phyloP scores from a whole-genome alignment of 2,113 vertebrate genomes.

The Nannobrachium achirus region DNA sequence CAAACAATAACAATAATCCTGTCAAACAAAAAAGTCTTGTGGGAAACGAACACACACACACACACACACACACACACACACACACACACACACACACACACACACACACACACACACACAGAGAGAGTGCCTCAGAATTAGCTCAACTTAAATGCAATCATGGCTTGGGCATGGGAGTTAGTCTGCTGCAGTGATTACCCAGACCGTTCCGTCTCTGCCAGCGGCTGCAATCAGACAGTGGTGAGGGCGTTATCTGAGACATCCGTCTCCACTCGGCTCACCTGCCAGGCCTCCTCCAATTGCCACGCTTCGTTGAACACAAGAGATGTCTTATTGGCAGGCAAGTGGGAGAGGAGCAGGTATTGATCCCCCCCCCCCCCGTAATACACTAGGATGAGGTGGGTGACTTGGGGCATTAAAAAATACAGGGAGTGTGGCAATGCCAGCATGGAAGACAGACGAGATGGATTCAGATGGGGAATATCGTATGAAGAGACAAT shows the following conservation, averaged over 20 bases:
- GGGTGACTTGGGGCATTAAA: conserved; percentile 40
- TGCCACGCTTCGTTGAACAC: conserved; percentile 36
- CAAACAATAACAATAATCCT: no score
- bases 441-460: conserved; percentile 8
- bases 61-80: no score
- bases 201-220: conserved; percentile 31
- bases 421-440: not conserved
- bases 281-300: conserved; percentile 15
- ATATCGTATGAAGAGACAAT: conserved; percentile 25
- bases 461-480: conserved; percentile 2
- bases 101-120: not conserved
- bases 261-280: conserved; percentile 39
- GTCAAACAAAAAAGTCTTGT: no score
- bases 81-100: no score
- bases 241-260: conserved; percentile 20
- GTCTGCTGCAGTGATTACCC: conserved; percentile 21
- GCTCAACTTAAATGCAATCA: conserved; percentile 29
- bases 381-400: conserved; percentile 19
- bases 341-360: conserved; percentile 16
- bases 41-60: no score
- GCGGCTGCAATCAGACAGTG: not conserved
- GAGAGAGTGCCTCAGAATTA: conserved; percentile 7
- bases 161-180: conserved; percentile 3
- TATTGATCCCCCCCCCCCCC: conserved; percentile 30
- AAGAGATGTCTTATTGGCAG: conserved; percentile 41